These are phyloP conservation scores for Volucella inanis DNA, from an alignment of 2,888 invertebrate species.

Conservation along the genomic window DNA sequence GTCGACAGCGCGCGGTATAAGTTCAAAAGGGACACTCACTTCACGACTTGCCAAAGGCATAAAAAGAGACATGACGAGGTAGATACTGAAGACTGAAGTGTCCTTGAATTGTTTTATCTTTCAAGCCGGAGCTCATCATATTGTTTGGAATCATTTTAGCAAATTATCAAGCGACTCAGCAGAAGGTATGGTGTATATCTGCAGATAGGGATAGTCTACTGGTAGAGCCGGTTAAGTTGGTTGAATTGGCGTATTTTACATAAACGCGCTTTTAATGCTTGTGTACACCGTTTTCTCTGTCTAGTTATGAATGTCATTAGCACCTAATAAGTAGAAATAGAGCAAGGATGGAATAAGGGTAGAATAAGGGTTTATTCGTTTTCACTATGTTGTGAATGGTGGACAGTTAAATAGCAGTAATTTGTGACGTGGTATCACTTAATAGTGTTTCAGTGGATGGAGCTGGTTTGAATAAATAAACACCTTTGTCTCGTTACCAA, in stretches of 20 bases:
- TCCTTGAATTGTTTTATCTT: conserved; percentile 31
- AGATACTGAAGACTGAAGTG: background rate
- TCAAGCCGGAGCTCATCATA: background rate
- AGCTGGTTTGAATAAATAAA: too few species aligned
- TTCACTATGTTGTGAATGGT: too few species aligned
- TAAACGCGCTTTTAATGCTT: conserved; percentile 51
- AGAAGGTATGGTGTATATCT: conserved; percentile 1
- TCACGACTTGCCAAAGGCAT: too few species aligned
- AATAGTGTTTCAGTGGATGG: too few species aligned
- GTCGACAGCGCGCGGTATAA: conserved; percentile 8
- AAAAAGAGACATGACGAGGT: too few species aligned
- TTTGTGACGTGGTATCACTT: too few species aligned
- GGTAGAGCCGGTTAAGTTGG: background rate
- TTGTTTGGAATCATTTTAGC: conserved; percentile 15
- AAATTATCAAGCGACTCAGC: conserved; percentile 31
- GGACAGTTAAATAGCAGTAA: too few species aligned
- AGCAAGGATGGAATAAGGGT: background rate
- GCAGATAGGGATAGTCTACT: background rate
- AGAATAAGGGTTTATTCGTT: background rate
- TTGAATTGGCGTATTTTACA: conserved; percentile 38
- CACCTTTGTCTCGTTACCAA: too few species aligned
- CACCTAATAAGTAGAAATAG: conserved; percentile 34
- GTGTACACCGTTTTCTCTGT: conserved; percentile 37
- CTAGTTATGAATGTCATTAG: conserved; percentile 46
- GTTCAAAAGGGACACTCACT: background rate